phyloP scores from a whole-genome alignment of 2,797 vertebrate species.

The Caiman crocodilus region DNA sequence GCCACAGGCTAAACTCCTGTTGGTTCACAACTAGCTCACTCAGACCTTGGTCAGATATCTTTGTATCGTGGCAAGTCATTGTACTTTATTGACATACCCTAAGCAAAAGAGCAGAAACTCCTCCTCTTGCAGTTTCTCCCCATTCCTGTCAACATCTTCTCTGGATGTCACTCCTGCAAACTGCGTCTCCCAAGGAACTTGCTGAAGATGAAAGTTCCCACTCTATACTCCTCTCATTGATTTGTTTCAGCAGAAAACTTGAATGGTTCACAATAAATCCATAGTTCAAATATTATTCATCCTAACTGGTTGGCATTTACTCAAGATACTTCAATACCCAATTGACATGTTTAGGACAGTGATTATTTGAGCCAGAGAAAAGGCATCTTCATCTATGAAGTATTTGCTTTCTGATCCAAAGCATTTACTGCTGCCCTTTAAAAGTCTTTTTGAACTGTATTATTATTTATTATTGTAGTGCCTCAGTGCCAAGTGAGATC shows the following conservation, averaged over 20 bases:
- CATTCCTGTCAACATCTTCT: background rate
- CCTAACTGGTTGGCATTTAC: background rate
- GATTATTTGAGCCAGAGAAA: background rate
- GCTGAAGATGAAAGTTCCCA: rapidly evolving
- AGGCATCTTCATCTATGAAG: background rate
- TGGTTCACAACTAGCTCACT: too few relatives aligned
- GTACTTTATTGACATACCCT: too few relatives aligned
- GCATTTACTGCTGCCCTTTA: background rate
- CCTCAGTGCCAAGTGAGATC: background rate
- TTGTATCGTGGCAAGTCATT: too few relatives aligned
- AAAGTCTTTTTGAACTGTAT: background rate
- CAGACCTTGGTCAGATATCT: background rate
- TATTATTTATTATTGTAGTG: background rate
- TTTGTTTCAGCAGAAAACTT: background rate
- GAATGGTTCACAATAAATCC: background rate
- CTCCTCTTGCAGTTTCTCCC: background rate
- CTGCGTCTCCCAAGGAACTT: background rate
- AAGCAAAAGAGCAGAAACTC: background rate
- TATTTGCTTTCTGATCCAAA: background rate
- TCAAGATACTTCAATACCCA: background rate
- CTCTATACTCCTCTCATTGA: background rate
- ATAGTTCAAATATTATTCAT: background rate
- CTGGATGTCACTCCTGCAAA: background rate
- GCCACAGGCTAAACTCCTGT: too few relatives aligned
- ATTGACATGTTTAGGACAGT: background rate